Evolutionary conservation across 1,140 invertebrate species (phyloP).

Genomic region (Temnothorax curvispinosus): DNA sequence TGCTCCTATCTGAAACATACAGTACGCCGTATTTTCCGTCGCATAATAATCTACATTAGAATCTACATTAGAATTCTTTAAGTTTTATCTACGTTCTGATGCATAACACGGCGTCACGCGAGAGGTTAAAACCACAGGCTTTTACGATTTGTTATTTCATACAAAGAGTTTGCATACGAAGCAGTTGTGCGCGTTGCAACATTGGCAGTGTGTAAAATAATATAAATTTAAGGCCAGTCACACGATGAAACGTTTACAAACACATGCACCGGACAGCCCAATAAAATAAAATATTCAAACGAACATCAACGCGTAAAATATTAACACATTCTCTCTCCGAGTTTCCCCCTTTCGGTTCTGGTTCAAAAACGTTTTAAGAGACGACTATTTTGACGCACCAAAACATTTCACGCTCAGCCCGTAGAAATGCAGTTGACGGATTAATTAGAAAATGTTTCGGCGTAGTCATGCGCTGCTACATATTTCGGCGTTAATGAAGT

Average conservation of each 20-base stretch:
- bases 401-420: conserved; percentile 21
- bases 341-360: background rate
- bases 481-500: conserved; percentile 35
- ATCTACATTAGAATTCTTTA: conserved; percentile 58
- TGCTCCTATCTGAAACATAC: conserved; percentile 13
- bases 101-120: conserved; percentile 47
- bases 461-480: conserved; percentile 11
- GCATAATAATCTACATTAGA: conserved; percentile 46
- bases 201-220: conserved; percentile 3
- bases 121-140: conserved; percentile 30
- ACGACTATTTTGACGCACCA: conserved; percentile 14
- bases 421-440: background rate
- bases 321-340: conserved; percentile 10
- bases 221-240: conserved; percentile 39
- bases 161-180: background rate
- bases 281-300: conserved; percentile 54
- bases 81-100: conserved; percentile 45
- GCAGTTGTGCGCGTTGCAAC: background rate
- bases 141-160: conserved; percentile 32
- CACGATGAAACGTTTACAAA: conserved; percentile 16
- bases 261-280: conserved; percentile 11
- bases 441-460: conserved; percentile 19
- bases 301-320: conserved; percentile 53
- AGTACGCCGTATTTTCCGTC: conserved; percentile 20
- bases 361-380: conserved; percentile 31